phyloP scores from a whole-genome alignment of 2,797 vertebrate genomes.

The Selene dorsalis region DNA sequence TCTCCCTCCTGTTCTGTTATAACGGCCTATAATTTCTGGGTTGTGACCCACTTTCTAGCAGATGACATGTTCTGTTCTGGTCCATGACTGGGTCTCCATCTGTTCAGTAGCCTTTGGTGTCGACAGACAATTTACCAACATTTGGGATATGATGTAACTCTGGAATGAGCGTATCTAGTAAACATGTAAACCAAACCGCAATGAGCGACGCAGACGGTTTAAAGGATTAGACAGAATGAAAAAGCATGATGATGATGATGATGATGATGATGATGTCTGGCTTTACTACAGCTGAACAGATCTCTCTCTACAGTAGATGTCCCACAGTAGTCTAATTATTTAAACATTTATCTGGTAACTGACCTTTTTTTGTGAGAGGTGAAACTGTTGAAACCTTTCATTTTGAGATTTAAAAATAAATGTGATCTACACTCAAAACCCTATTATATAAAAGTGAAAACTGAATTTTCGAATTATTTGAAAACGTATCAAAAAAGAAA shows the following conservation, averaged over 20 bases:
- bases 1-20: constrained; percentile 50
- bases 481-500: too few species aligned
- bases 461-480: too few species aligned
- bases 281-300: too few species aligned
- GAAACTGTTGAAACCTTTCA: background rate
- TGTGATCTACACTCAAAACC: background rate
- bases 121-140: constrained; percentile 11
- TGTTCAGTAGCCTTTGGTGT: constrained; percentile 4
- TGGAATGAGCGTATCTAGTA: background rate
- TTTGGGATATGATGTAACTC: background rate
- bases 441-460: too few species aligned
- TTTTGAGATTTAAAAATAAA: background rate
- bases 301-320: background rate
- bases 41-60: constrained; percentile 54
- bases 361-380: too few species aligned
- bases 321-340: too few species aligned
- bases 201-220: background rate
- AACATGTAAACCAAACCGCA: background rate
- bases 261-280: background rate
- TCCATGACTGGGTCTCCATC: constrained; percentile 27
- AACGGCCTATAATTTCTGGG: constrained; percentile 49
- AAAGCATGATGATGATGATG: background rate
- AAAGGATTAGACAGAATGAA: background rate
- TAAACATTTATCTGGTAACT: too few species aligned
- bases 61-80: constrained; percentile 38